Conservation (phyloP, 2,888 invertebrate species). For the Dynastes maya region DNA sequence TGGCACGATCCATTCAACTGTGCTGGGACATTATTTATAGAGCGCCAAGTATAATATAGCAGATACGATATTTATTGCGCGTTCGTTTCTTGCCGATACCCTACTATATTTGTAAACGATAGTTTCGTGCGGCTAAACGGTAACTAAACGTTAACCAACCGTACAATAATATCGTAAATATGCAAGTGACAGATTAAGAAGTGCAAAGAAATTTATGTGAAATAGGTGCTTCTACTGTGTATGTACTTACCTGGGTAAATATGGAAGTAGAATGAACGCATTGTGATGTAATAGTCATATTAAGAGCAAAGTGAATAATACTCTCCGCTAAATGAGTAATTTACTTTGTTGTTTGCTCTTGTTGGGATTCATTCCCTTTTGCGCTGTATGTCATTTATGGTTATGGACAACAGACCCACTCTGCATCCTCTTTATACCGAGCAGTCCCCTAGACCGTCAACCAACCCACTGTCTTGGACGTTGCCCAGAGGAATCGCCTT, state of each 20-base stretch:
- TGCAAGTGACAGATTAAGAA: constrained; percentile 4
- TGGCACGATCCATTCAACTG: constrained; percentile 25
- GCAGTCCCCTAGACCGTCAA: no score
- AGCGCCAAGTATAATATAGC: constrained; percentile 22
- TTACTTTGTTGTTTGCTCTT: no score
- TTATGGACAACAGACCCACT: no score
- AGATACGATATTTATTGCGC: constrained; percentile 16
- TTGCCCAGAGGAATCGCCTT: no score
- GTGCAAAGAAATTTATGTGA: constrained; percentile 3
- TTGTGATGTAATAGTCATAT: no score
- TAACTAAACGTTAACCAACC: constrained; percentile 11
- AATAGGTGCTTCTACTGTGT: background rate
- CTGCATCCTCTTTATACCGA: no score
- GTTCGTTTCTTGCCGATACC: background rate
- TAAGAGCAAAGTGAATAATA: no score
- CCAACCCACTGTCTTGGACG: no score
- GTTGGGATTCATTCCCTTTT: background rate
- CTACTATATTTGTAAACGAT: constrained; percentile 28
- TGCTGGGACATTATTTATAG: constrained; percentile 30
- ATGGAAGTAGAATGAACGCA: no score
- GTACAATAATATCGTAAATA: constrained; percentile 29
- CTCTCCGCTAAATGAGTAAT: no score
- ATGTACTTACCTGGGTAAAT: no score
- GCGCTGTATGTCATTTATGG: background rate
- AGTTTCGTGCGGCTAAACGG: constrained; percentile 22